A percentile compares a stretch with the other conserved stretches of the same genome.
Evolutionary conservation across 2,113 vertebrate genomes (phyloP).

Genomic region (Mormyrus lacerda): DNA sequence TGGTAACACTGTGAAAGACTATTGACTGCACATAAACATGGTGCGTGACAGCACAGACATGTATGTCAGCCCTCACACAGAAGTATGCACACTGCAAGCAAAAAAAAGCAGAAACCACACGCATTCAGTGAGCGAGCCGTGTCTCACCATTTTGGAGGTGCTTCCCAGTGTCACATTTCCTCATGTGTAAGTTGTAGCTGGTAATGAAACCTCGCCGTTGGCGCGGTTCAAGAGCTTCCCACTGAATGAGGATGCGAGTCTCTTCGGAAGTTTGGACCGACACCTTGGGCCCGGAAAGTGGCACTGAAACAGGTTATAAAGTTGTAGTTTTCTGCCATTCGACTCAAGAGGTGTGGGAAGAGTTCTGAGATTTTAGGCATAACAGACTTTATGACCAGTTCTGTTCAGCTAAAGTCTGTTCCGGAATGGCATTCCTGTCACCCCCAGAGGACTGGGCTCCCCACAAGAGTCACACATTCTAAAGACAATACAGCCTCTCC

Average conservation of each 20-base stretch:
- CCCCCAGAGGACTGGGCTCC: background rate
- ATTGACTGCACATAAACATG: slow-evolving; percentile 24
- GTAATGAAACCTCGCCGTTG: slow-evolving; percentile 55
- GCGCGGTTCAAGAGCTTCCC: slow-evolving; percentile 44
- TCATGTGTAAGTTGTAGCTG: slow-evolving; percentile 50
- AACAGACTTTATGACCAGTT: background rate
- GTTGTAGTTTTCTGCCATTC: background rate
- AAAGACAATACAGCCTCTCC: background rate
- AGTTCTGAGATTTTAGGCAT: background rate
- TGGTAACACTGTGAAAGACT: slow-evolving; percentile 29
- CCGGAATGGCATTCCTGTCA: background rate
- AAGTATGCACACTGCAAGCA: background rate
- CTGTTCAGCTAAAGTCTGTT: background rate
- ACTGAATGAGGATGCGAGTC: slow-evolving; percentile 38
- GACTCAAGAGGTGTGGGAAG: background rate
- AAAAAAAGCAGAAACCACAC: background rate
- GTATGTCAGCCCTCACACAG: slow-evolving; percentile 31
- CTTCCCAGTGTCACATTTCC: slow-evolving; percentile 20
- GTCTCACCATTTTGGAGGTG: slow-evolving; percentile 38
- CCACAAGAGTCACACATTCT: background rate
- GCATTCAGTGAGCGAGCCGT: background rate
- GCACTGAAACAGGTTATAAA: slow-evolving; percentile 40
- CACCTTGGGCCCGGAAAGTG: slow-evolving; percentile 39
- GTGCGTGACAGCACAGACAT: background rate
- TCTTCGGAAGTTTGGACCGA: slow-evolving; percentile 28